Evolutionary conservation across 2,888 invertebrate species (phyloP).

Genomic region (Fragum fragum): DNA sequence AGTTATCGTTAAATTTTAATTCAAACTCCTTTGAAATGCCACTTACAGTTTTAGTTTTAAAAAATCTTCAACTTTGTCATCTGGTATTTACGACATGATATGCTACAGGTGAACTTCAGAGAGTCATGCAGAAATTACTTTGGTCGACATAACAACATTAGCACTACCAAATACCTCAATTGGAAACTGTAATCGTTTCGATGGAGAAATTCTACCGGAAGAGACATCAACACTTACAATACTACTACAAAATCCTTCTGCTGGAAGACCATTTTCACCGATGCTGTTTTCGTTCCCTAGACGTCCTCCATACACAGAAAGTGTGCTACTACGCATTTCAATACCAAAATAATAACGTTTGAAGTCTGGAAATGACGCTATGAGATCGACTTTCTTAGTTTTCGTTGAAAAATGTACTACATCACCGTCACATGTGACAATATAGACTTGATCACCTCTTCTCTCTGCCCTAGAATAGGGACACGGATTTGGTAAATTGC

Average conservation of each 20-base stretch:
- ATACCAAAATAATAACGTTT: constrained; percentile 35
- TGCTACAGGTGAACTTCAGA: no score
- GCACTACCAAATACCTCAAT: constrained; percentile 22
- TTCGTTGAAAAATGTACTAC: constrained; percentile 32
- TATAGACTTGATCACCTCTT: constrained; percentile 28
- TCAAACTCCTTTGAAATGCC: no score
- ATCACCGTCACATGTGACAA: constrained; percentile 47
- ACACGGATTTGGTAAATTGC: constrained; percentile 41
- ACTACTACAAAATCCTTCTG: not conserved
- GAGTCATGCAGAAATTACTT: not conserved
- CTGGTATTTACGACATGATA: no score
- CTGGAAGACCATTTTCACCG: not conserved
- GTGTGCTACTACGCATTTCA: constrained; percentile 1
- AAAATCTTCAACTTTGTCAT: no score
- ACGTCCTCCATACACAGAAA: constrained; percentile 35
- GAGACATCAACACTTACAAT: constrained; percentile 9
- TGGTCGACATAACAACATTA: not conserved
- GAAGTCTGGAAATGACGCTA: constrained; percentile 33
- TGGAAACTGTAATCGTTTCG: not conserved
- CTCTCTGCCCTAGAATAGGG: constrained; percentile 41
- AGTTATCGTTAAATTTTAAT: no score
- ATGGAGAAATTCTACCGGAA: not conserved
- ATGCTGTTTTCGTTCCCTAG: not conserved
- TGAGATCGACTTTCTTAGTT: not conserved
- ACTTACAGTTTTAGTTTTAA: no score